A percentile compares a stretch with the other conserved stretches of the same genome.
Evolutionary conservation across 1,140 invertebrate genomes (phyloP).

Genomic region (Pygmarrhopalites habei): DNA sequence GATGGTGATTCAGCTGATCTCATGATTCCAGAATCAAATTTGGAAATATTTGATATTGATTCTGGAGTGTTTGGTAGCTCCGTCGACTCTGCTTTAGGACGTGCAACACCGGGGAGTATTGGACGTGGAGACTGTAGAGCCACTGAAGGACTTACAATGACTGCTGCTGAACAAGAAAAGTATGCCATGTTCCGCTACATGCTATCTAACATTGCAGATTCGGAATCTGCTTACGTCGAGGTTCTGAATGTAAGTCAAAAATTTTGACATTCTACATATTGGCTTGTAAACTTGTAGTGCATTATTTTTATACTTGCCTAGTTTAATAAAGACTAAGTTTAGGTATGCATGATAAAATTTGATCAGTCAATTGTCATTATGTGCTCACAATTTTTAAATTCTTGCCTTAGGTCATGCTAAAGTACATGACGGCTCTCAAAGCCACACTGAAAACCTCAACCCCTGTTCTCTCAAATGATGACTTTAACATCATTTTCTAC

Average conservation of each 20-base stretch:
- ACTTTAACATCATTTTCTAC: constrained; percentile 84
- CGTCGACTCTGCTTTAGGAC: too few species aligned
- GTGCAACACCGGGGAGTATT: too few species aligned
- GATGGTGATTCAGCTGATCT: constrained; percentile 5
- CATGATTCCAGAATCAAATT: constrained; percentile 12
- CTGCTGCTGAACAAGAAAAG: constrained; percentile 54
- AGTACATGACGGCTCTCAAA: constrained; percentile 89
- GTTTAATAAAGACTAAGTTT: too few species aligned
- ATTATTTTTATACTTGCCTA: too few species aligned
- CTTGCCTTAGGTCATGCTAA: too few species aligned
- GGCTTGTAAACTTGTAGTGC: constrained; percentile 28
- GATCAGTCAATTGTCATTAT: too few species aligned
- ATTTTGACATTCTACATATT: not conserved
- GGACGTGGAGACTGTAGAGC: too few species aligned
- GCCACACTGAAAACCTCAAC: constrained; percentile 78
- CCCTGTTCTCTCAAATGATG: constrained; percentile 78
- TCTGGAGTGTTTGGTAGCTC: too few species aligned
- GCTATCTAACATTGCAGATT: constrained; percentile 79
- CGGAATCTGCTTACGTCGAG: constrained; percentile 81
- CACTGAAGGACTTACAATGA: constrained; percentile 34
- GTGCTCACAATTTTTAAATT: too few species aligned
- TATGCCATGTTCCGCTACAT: constrained; percentile 75
- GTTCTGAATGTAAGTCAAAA: constrained; percentile 51
- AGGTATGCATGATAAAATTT: too few species aligned
- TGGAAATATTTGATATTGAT: constrained; percentile 30